Evolutionary conservation across 2,797 vertebrate species (phyloP).

Genomic region (Fratercula arctica): DNA sequence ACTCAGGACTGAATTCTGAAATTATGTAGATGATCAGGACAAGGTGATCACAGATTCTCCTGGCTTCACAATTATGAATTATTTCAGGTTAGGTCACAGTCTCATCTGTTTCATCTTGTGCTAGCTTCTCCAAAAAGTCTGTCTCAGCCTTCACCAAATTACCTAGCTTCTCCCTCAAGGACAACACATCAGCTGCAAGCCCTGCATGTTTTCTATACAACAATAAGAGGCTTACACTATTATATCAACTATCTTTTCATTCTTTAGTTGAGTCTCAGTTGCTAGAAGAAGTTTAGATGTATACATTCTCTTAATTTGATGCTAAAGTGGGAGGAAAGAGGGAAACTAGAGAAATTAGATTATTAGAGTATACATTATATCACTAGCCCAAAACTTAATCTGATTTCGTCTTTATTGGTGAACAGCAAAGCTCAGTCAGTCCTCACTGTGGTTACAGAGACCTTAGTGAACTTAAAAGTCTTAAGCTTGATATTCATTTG

Average conservation of each 20-base stretch:
- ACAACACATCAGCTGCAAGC: neutral
- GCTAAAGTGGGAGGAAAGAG: neutral
- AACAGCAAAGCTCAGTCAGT: neutral
- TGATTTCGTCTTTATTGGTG: neutral
- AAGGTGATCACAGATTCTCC: neutral
- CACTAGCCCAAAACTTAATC: neutral
- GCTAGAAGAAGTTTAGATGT: neutral
- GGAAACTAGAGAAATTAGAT: conserved; percentile 17
- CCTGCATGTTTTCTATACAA: neutral
- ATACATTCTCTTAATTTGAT: neutral
- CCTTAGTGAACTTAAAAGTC: neutral
- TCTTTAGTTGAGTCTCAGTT: neutral
- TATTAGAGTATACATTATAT: neutral
- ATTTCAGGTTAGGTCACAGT: neutral
- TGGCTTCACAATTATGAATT: neutral
- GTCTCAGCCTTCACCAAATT: neutral
- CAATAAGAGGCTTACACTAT: neutral
- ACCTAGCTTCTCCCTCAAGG: neutral
- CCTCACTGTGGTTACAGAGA: neutral
- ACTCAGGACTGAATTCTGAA: neutral
- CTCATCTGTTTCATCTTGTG: neutral
- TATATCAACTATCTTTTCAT: neutral
- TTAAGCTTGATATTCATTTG: neutral
- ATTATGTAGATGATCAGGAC: neutral
- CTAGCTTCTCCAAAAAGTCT: neutral